Percentiles rank a stretch among this genome's conserved stretches.
These are phyloP conservation scores for Lepisosteus oculatus DNA, from an alignment of 2,113 vertebrate species.

Conservation along the genomic window DNA sequence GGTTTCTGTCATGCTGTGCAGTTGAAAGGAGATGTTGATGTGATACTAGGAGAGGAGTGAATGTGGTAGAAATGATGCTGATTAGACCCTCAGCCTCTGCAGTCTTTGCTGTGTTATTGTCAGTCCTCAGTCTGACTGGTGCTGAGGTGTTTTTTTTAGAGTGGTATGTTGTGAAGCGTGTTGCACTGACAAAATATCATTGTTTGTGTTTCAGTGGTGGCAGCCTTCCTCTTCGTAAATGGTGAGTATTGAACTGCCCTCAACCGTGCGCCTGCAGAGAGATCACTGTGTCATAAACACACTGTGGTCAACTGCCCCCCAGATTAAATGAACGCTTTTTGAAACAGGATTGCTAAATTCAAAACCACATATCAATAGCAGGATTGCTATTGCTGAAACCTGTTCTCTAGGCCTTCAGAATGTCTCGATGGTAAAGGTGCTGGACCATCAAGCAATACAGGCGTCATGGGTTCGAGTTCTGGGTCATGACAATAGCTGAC, in stretches of 20 bases:
- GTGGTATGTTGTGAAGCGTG: background rate
- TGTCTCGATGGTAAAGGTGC: too few relatives aligned
- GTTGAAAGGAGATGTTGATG: background rate
- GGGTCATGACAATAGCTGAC: too few relatives aligned
- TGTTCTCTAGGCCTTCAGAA: too few relatives aligned
- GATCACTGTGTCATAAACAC: background rate
- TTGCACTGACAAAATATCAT: background rate
- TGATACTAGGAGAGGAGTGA: background rate
- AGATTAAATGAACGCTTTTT: background rate
- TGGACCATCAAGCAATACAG: too few relatives aligned
- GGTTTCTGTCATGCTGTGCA: background rate
- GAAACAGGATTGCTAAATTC: background rate
- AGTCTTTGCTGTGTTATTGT: background rate
- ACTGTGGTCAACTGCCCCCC: background rate
- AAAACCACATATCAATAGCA: too few relatives aligned
- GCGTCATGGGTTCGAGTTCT: too few relatives aligned
- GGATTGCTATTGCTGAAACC: too few relatives aligned
- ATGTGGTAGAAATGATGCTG: background rate
- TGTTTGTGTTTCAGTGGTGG: slow-evolving; percentile 56
- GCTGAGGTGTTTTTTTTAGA: background rate
- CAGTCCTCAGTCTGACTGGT: background rate
- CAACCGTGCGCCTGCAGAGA: background rate
- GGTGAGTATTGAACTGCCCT: slow-evolving; percentile 18
- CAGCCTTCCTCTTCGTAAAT: slow-evolving; percentile 38
- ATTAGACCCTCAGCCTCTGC: too few relatives aligned